Base-by-base conservation (phyloP, 2,888 invertebrate species). In the Dasysyrphus albostriatus region DNA sequence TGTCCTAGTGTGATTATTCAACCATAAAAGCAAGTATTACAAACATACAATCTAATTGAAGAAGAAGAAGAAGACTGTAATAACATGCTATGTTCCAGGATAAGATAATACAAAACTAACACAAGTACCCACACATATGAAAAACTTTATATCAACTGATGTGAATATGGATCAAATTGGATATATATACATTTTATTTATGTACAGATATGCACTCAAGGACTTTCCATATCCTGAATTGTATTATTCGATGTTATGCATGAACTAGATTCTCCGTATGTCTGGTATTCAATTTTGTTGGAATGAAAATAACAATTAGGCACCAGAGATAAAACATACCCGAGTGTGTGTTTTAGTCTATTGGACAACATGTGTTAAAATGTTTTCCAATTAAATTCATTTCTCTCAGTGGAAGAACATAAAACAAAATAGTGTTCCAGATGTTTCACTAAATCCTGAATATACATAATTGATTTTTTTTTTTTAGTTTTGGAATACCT, bases 241-340 rank as follows among this genome's bases (percentile, higher is more conserved):
- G 6, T 29, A 54, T 54, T 24, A 14, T 29, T 29, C 29, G n/a
- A 3, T 56, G 34, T 58, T 58, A 16, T 34, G 16, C 34, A 58
- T 58, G 58, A 58, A 58, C 58, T 16, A 58, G 9, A 58, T 58
- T 58, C n/a, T 58, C n/a, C 9, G 58, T n/a, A 34, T 58, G 34
- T 58, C 58, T 34, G n/a, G n/a, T 16, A 34, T 16, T 16, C 10
- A 16, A 32, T 58, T 58, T 9, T 58, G 16, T 37, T 58, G 58
- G 58, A 5, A 47, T 47, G 16, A 4, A 58, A 32, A 37, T 58
- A 58, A 10, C 58, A 34, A 58, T 58, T 16, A 58, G 16, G 34
- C 32, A 10, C 58, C 16, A 34, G 32, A 37, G 9, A 58, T 2
- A 34, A 24, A 44, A 44, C 44, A 44, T 44, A 5, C 44, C 14